These are phyloP conservation scores for Petrosia ficiformis DNA, from an alignment of 37 sponge, comb jelly and placozoan genomes.

Conservation along the genomic window DNA sequence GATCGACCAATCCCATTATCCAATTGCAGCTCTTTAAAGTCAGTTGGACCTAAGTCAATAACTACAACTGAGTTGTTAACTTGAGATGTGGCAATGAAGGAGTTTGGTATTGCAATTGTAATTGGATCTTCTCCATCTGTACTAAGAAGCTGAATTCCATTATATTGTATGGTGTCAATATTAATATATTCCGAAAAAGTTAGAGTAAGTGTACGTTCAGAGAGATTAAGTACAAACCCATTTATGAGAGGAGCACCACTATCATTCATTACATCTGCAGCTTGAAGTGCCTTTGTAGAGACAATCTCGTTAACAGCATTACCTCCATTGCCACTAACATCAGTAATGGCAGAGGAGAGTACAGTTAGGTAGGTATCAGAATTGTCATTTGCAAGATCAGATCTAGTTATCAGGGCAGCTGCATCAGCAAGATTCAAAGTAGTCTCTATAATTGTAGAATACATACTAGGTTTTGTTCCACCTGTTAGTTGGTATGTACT, in stretches of 20 bases:
- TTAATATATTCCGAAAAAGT: slow-evolving; percentile 85
- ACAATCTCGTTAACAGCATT: slow-evolving; percentile 49
- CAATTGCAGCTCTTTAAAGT: slow-evolving; percentile 59
- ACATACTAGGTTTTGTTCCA: slow-evolving; percentile 33
- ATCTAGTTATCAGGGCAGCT: slow-evolving; percentile 41
- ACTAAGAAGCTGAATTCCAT: slow-evolving; percentile 19
- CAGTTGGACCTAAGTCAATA: slow-evolving; percentile 49
- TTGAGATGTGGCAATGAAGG: slow-evolving; percentile 39
- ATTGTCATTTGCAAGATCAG: slow-evolving; percentile 42
- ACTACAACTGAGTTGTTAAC: slow-evolving; percentile 39
- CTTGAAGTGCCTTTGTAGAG: slow-evolving; percentile 12
- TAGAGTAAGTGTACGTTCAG: slow-evolving; percentile 42
- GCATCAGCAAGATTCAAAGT: slow-evolving; percentile 44
- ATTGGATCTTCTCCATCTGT: slow-evolving; percentile 8
- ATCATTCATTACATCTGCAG: slow-evolving; percentile 49
- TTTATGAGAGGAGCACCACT: slow-evolving; percentile 48
- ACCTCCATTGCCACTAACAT: slow-evolving; percentile 76
- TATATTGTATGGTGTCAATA: slow-evolving; percentile 33
- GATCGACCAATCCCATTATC: slow-evolving; percentile 41
- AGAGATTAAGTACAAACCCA: slow-evolving; percentile 59
- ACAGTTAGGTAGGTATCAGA: slow-evolving; percentile 68
- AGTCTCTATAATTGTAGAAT: slow-evolving; percentile 51
- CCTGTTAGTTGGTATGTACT: slow-evolving; percentile 31
- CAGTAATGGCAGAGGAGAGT: slow-evolving; percentile 43
- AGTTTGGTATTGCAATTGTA: slow-evolving; percentile 36